Evolutionary conservation across 2,888 invertebrate species (phyloP).

Genomic region (Brachyptera risi): DNA sequence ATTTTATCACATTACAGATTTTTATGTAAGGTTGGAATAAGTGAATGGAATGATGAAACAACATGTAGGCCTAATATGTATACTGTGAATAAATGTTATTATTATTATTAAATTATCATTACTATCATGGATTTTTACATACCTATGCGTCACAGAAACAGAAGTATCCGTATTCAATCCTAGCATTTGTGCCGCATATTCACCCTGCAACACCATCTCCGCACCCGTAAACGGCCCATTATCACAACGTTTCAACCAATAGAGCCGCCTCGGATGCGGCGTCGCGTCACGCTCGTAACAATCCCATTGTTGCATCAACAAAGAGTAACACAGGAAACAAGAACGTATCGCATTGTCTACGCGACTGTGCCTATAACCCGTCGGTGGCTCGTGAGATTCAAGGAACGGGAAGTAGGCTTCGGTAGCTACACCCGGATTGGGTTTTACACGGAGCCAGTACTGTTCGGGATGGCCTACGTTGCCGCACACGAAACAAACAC

Average conservation of each 20-base stretch:
- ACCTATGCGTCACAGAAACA: too few species aligned
- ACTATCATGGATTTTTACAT: too few species aligned
- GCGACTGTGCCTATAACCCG: slow-evolving; percentile 53
- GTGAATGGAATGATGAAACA: too few species aligned
- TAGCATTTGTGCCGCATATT: slow-evolving; percentile 86
- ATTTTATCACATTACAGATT: too few species aligned
- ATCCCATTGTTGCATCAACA: slow-evolving; percentile 89
- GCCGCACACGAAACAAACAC: slow-evolving; percentile 67
- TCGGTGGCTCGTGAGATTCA: slow-evolving; percentile 82
- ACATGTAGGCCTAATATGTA: too few species aligned
- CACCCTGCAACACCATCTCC: slow-evolving; percentile 84
- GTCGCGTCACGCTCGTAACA: slow-evolving; percentile 79
- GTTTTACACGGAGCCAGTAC: slow-evolving; percentile 60
- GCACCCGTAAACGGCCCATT: slow-evolving; percentile 87
- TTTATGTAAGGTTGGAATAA: too few species aligned
- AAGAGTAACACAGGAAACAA: slow-evolving; percentile 81
- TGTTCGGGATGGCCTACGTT: slow-evolving; percentile 60
- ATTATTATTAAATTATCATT: too few species aligned
- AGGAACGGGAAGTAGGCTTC: slow-evolving; percentile 91
- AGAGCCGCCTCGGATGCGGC: slow-evolving; percentile 81
- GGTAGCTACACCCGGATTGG: slow-evolving; percentile 61
- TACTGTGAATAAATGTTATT: too few species aligned
- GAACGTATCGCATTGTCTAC: slow-evolving; percentile 43
- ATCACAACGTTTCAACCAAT: slow-evolving; percentile 89
- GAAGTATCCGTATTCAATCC: slow-evolving; percentile 63